Base-by-base conservation (phyloP, 1,140 invertebrate species). In the Micrasema longulum region DNA sequence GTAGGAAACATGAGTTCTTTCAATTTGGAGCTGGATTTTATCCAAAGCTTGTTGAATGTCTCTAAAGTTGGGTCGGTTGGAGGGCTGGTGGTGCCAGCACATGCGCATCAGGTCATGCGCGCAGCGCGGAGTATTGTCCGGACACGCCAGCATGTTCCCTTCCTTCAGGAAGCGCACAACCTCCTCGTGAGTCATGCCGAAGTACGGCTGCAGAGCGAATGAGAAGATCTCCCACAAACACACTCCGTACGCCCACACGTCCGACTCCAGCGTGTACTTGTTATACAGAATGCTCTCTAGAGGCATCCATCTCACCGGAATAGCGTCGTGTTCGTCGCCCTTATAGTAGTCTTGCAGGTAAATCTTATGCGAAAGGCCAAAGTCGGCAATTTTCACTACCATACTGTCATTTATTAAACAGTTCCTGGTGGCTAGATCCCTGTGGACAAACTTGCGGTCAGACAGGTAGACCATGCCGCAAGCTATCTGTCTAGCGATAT, bases 361-460 rank as follows among this genome's bases (percentile, higher is more conserved):
- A 79, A 97, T 96, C 83, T 96, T 96, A 80, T 96, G 94, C 1
- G 95, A 96, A 7, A 97, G 83, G 22, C 95, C 95, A 86, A 97
- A 97, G 82, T 99, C 97, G 0, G 96, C 96, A 76, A 99, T 98
- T 88, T 98, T 98, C 0, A 98, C 97, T 20, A 93, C 89, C 91
- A 97, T 95, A 57, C 93, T 89, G 76, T 97, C 93, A 80, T 96
- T 93, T 71, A 99, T 96, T 35, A 99, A 87, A 85, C 96, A 98
- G 86, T 99, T 99, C 79, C 97, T 88, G 0, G 96, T 97, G 0
- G 97, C 97, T 74, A 99, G 84, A 84, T 98, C 97, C 62, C 97
- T 88, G 83, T 99, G 97, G 0, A 98, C 96, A 85, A 98, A 98
- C 82, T 97, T 97, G 48, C 95, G 87, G 77, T 96, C 94, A 1